These are phyloP conservation scores for Camptogramma bilineatum DNA, from an alignment of 2,888 invertebrate genomes.

Conservation along the genomic window DNA sequence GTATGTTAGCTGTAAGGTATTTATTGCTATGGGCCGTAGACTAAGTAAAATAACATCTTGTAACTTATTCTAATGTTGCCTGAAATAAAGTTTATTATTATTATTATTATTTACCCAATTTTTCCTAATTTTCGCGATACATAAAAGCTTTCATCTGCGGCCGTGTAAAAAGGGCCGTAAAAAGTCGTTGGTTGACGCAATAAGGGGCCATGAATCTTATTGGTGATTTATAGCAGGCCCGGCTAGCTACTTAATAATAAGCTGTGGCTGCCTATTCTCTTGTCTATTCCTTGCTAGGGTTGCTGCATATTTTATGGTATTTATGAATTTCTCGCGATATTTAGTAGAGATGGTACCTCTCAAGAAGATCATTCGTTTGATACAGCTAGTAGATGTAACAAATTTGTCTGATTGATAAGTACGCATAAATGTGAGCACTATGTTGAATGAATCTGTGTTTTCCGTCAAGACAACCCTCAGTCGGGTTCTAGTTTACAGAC, in stretches of 20 bases:
- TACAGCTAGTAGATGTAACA: too few relatives aligned
- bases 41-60: too few relatives aligned
- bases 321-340: background rate
- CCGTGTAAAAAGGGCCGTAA: conserved; percentile 48
- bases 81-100: too few relatives aligned
- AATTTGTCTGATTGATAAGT: too few relatives aligned
- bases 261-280: conserved; percentile 10
- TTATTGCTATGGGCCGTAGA: too few relatives aligned
- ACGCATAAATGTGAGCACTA: too few relatives aligned
- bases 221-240: conserved; percentile 61
- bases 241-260: conserved; percentile 19
- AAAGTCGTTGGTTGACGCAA: conserved; percentile 54
- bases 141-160: conserved; percentile 43
- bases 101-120: conserved; percentile 23
- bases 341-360: background rate
- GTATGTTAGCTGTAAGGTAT: too few relatives aligned
- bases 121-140: conserved; percentile 33
- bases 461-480: background rate
- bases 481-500: background rate
- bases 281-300: conserved; percentile 9
- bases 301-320: conserved; percentile 9
- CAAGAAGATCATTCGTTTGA: too few relatives aligned
- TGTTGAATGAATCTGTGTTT: background rate
- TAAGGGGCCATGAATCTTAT: conserved; percentile 67
- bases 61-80: too few relatives aligned